A percentile compares a stretch with the other conserved stretches of the same genome.
Evolutionary conservation across 92 coral and sea anemone genomes (phyloP).

Genomic region (Palythoa caribaeorum): DNA sequence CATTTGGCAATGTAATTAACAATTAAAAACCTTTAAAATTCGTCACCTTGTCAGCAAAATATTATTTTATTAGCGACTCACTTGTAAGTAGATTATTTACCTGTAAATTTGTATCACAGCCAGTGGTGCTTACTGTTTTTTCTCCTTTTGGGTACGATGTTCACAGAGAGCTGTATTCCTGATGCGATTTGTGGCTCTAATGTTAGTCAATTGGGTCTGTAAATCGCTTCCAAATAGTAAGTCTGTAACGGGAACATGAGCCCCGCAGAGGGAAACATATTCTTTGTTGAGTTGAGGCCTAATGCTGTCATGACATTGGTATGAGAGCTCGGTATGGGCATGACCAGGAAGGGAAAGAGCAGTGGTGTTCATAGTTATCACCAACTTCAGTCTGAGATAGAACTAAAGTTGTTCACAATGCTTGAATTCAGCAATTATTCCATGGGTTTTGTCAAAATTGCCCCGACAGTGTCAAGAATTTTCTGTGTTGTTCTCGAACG

Average conservation of each 20-base stretch:
- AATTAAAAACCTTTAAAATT: background rate
- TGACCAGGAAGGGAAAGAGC: slow-evolving; percentile 7
- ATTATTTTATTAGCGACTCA: background rate
- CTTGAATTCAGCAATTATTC: background rate
- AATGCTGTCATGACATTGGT: slow-evolving; percentile 7
- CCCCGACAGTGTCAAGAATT: too few relatives aligned
- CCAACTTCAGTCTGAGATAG: too few relatives aligned
- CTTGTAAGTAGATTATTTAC: too few relatives aligned
- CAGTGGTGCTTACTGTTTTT: slow-evolving; percentile 3
- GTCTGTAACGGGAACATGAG: slow-evolving; percentile 45
- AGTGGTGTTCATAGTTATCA: background rate
- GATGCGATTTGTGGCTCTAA: slow-evolving; percentile 38
- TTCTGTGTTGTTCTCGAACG: too few relatives aligned
- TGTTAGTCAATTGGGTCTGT: slow-evolving; percentile 32
- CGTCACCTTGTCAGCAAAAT: background rate
- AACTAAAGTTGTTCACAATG: background rate
- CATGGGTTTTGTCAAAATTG: background rate
- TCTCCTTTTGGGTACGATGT: slow-evolving; percentile 8
- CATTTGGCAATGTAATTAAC: background rate
- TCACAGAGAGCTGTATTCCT: slow-evolving; percentile 42
- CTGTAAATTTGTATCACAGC: background rate
- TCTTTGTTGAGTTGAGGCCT: slow-evolving; percentile 25
- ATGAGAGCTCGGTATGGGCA: slow-evolving; percentile 22
- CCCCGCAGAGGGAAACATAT: slow-evolving; percentile 7
- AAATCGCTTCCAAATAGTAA: slow-evolving; percentile 44